Evolutionary conservation across 30 jellyfish, hydroid and myxozoan species (phyloP).

Genomic region (Pseudorhiza aurosa): DNA sequence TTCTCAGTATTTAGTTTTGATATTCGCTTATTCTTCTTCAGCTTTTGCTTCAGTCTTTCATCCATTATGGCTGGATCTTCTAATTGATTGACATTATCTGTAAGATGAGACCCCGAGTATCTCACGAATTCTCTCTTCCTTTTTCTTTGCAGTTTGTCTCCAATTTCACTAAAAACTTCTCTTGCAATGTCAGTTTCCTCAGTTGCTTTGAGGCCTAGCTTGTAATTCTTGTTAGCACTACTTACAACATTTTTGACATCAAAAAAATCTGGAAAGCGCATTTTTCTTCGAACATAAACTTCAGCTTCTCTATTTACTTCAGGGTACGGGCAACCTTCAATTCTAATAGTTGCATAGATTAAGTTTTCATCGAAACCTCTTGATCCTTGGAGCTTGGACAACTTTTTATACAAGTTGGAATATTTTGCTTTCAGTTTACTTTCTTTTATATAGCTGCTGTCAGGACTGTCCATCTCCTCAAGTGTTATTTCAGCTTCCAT

Average conservation of each 20-base stretch:
- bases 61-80: slow-evolving; percentile 91
- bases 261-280: slow-evolving; percentile 85
- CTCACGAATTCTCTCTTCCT: slow-evolving; percentile 72
- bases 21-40: slow-evolving; percentile 74
- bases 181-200: slow-evolving; percentile 68
- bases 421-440: slow-evolving; percentile 72
- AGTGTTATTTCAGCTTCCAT: slow-evolving; percentile 73
- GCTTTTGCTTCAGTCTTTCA: slow-evolving; percentile 45
- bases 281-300: slow-evolving; percentile 35
- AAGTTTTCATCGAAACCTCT: not conserved
- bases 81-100: slow-evolving; percentile 44
- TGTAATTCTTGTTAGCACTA: slow-evolving; percentile 43
- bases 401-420: slow-evolving; percentile 26
- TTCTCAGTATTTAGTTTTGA: slow-evolving; percentile 69
- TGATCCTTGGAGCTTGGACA: slow-evolving; percentile 68
- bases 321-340: slow-evolving; percentile 79
- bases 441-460: slow-evolving; percentile 79
- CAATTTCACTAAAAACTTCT: slow-evolving; percentile 89
- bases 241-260: slow-evolving; percentile 76
- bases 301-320: slow-evolving; percentile 94
- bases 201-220: slow-evolving; percentile 44
- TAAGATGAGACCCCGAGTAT: slow-evolving; percentile 60
- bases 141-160: slow-evolving; percentile 81
- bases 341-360: slow-evolving; percentile 16
- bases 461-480: slow-evolving; percentile 81